These are phyloP conservation scores for Paracentrotus lividus DNA, from an alignment of 53 echinoderm and acorn worm genomes.

Conservation along the genomic window DNA sequence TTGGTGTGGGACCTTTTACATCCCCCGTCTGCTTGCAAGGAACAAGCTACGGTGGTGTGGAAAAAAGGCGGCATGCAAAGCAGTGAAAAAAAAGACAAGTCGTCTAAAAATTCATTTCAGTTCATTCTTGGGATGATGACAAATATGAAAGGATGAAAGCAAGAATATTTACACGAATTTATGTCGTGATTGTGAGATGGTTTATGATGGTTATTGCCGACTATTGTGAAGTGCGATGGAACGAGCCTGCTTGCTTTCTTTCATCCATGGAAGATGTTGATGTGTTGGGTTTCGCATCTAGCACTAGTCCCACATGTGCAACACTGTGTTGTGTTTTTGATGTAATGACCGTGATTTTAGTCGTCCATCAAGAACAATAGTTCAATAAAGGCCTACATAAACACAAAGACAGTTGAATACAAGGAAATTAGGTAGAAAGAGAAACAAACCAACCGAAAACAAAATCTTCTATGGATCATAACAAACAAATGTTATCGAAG, in stretches of 20 bases:
- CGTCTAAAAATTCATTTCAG: constrained; percentile 66
- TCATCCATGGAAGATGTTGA: constrained; percentile 69
- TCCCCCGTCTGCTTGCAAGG: constrained; percentile 70
- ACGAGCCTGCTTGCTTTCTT: constrained; percentile 69
- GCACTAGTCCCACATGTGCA: constrained; percentile 73
- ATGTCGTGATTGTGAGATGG: constrained; percentile 68
- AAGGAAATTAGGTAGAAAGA: constrained; percentile 45
- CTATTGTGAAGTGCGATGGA: constrained; percentile 72
- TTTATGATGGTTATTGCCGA: constrained; percentile 67
- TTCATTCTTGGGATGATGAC: constrained; percentile 60
- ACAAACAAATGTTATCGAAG: not conserved
- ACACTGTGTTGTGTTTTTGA: constrained; percentile 63
- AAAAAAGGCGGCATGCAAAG: constrained; percentile 71
- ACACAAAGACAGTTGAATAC: constrained; percentile 67
- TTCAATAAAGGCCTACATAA: constrained; percentile 71
- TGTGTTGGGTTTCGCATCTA: constrained; percentile 65
- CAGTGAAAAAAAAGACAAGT: constrained; percentile 59
- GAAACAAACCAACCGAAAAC: constrained; percentile 30
- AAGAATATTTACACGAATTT: constrained; percentile 65
- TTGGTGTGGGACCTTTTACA: constrained; percentile 66
- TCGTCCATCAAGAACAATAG: constrained; percentile 71
- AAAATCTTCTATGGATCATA: not conserved
- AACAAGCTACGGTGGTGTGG: constrained; percentile 65
- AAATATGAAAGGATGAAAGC: constrained; percentile 61
- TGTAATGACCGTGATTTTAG: constrained; percentile 72